These are phyloP conservation scores for Anoura caudifer DNA, from an alignment of 2,113 vertebrate species.

Conservation along the genomic window DNA sequence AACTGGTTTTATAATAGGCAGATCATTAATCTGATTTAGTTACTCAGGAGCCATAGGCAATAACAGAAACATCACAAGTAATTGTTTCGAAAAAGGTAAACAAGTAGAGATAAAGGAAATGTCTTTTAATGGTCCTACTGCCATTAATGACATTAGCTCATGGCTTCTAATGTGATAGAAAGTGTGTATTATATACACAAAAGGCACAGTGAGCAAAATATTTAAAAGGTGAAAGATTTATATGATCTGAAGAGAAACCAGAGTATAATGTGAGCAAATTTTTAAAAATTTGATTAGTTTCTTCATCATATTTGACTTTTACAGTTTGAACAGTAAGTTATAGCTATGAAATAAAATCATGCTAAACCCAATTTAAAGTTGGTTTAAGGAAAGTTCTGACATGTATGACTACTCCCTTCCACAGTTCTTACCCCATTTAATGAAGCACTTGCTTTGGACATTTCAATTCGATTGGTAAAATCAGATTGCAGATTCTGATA, in stretches of 20 bases:
- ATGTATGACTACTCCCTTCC: background rate
- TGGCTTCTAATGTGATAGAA: background rate
- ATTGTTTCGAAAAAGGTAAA: background rate
- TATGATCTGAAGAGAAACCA: too few relatives aligned
- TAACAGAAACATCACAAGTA: background rate
- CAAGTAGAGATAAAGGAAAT: background rate
- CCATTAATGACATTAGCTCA: background rate
- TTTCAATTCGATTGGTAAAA: slow-evolving; percentile 89
- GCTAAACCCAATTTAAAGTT: background rate
- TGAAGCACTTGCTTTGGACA: slow-evolving; percentile 94
- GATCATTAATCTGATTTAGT: background rate
- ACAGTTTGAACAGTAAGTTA: background rate
- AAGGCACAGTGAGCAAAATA: background rate
- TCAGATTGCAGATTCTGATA: slow-evolving; percentile 94
- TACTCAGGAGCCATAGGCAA: background rate
- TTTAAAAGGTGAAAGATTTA: background rate
- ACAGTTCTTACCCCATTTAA: slow-evolving; percentile 92
- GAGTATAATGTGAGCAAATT: background rate
- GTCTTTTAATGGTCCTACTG: background rate
- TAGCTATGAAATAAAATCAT: background rate
- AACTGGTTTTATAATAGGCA: background rate
- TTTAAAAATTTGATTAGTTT: background rate
- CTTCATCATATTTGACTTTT: background rate
- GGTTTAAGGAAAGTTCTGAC: background rate
- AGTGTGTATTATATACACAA: background rate